phyloP scores from a whole-genome alignment of 2,113 vertebrate species.

The Podiceps cristatus region DNA sequence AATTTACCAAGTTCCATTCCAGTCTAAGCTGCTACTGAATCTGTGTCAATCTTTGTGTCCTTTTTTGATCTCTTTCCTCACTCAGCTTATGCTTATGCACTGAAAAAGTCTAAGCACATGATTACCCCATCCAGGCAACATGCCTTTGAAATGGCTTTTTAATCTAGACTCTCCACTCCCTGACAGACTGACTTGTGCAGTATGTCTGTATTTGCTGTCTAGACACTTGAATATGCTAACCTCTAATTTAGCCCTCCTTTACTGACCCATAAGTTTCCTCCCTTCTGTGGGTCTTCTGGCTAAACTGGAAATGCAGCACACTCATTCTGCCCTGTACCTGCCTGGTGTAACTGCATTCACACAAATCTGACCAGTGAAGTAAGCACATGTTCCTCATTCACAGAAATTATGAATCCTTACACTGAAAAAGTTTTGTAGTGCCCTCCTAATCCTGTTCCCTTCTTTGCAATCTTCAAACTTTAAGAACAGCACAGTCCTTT shows the following conservation, averaged over 20 bases:
- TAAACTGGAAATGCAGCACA: constrained; percentile 63
- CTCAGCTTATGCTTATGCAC: constrained; percentile 54
- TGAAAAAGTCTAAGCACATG: constrained; percentile 65
- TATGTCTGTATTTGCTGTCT: constrained; percentile 69
- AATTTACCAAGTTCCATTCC: constrained; percentile 55
- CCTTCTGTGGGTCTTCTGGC: constrained; percentile 67
- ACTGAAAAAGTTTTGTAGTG: not conserved
- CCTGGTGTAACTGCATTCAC: constrained; percentile 24
- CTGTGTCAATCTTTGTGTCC: constrained; percentile 45
- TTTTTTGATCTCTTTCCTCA: constrained; percentile 66
- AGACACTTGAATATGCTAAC: constrained; percentile 71
- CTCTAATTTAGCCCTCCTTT: constrained; percentile 70
- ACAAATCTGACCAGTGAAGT: constrained; percentile 40
- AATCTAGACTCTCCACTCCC: constrained; percentile 71
- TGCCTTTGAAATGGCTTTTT: constrained; percentile 72
- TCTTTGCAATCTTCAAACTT: not conserved
- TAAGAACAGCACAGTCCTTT: not conserved
- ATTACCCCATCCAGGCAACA: constrained; percentile 63
- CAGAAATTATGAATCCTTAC: not conserved
- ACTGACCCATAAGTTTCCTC: constrained; percentile 69
- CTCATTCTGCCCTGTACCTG: constrained; percentile 43
- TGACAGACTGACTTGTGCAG: constrained; percentile 69
- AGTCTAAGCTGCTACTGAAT: constrained; percentile 51
- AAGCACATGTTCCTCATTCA: not conserved
- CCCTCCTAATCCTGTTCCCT: not conserved